Evolutionary conservation across 2,888 invertebrate species (phyloP).

Genomic region (Nemotelus nigrinus): DNA sequence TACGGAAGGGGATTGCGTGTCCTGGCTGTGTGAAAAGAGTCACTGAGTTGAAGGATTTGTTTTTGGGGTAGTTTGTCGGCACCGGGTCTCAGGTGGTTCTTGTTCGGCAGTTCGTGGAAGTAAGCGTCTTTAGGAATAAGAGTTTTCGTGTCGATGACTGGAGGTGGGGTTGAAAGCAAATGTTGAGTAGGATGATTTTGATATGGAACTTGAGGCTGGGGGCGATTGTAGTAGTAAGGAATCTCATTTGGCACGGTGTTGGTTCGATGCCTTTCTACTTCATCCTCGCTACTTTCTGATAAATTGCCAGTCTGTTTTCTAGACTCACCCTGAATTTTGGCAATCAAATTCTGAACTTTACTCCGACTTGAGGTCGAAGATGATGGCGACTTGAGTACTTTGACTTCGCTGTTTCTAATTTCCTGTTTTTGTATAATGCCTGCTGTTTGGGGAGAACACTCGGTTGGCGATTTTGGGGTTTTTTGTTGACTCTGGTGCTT

Average conservation of each 20-base stretch:
- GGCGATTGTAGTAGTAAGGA: constrained; percentile 47
- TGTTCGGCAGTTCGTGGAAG: constrained; percentile 70
- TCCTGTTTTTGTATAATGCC: constrained; percentile 52
- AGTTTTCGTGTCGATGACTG: constrained; percentile 53
- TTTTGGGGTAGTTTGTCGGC: constrained; percentile 51
- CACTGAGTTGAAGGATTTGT: constrained; percentile 47
- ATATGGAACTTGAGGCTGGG: constrained; percentile 53
- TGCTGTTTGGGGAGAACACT: not conserved
- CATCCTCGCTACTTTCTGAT: constrained; percentile 71
- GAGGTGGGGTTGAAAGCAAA: constrained; percentile 35
- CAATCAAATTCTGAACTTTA: constrained; percentile 59
- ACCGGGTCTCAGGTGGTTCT: constrained; percentile 54
- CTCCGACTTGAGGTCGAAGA: constrained; percentile 52
- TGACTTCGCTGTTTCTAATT: constrained; percentile 55
- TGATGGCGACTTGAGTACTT: constrained; percentile 57
- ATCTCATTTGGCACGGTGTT: constrained; percentile 1
- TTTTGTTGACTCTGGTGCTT: constrained; percentile 47
- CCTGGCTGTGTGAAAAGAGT: constrained; percentile 46
- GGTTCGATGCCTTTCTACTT: constrained; percentile 63
- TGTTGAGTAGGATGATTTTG: not conserved
- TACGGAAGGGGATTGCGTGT: constrained; percentile 52
- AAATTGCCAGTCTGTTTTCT: constrained; percentile 61
- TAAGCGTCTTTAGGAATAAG: constrained; percentile 72
- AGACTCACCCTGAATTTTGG: constrained; percentile 55
- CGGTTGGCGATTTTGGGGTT: not conserved